Evolutionary conservation across 2,113 vertebrate genomes (phyloP), one percentile per base, ranked within the genome.

Genomic region (Lasiurus cinereus): DNA sequence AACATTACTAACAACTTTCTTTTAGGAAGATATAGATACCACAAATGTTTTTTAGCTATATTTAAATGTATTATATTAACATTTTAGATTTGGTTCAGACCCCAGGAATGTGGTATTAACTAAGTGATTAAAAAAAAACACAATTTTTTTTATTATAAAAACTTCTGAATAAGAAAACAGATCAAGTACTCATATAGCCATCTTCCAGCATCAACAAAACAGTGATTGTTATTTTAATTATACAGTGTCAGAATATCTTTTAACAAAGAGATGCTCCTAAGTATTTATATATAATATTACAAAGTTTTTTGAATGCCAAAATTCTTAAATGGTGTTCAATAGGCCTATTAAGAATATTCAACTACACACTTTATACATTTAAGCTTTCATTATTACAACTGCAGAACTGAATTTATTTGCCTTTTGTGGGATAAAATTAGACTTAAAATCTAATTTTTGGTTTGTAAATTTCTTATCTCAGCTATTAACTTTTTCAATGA

Each of bases 141-240:
- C 48, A 70, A 27, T 90, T 50, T 89, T 70, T 87, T 76, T 83
- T 77, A n/a, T n/a, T n/a, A 83, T 29, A 31, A 73, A 93, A 93
- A 69, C 16, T 73, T 88, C 52, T 67, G 92, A 74, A 90, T 15
- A 82, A 5, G 54, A 91, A 96, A 54, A 94, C 36, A 90, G 80
- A 46, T 79, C 82, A 83, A 87, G 46, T 83, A 27, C 46, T 95
- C 8, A 74, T 36, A 43, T 24, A 76, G 1, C 11, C 21, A 59
- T 67, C 52, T 88, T 24, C n/a, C 11, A 78, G 46, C 56, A 94
- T 74, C 50, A 89, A 79, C 8, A 93, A 77, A 95, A 85, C 43
- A n/a, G 21, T 66, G 19, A 88, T 9, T 64, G 33, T 77, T 90
- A 92, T 88, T 94, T 94, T 90, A 96, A 52, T 39, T 73, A 84